These are phyloP conservation scores for Chiridota heheva DNA, from an alignment of 35 echinoderm and acorn worm species.

Conservation along the genomic window DNA sequence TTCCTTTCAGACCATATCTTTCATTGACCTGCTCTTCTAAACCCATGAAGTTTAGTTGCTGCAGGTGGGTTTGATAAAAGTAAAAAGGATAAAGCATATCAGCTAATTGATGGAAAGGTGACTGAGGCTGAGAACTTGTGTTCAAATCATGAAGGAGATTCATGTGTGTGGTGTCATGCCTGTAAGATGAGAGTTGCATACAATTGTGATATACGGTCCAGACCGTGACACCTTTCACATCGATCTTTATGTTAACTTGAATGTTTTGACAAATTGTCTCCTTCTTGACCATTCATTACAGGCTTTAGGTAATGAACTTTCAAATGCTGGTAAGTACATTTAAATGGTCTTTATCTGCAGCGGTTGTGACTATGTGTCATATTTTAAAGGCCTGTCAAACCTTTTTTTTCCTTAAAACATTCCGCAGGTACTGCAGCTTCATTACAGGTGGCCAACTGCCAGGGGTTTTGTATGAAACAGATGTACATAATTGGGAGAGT, in stretches of 20 bases:
- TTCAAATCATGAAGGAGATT: conserved; percentile 7
- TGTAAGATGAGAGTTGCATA: neutral
- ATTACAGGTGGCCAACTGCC: conserved; percentile 8
- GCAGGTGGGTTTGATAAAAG: too few relatives aligned
- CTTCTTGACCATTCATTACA: too few relatives aligned
- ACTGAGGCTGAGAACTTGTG: neutral
- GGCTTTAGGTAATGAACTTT: too few relatives aligned
- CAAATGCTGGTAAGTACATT: too few relatives aligned
- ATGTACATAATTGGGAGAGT: neutral
- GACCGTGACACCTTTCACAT: neutral
- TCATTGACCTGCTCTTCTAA: too few relatives aligned
- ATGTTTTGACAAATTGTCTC: neutral
- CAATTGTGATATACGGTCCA: neutral
- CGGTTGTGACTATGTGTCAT: too few relatives aligned
- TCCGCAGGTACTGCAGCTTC: conserved; percentile 30
- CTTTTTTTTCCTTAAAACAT: conserved; percentile 14
- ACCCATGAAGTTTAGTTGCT: too few relatives aligned
- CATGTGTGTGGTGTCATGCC: neutral
- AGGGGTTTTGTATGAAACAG: conserved; percentile 10
- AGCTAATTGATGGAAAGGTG: neutral
- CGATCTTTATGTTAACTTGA: neutral
- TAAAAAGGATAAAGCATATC: too few relatives aligned
- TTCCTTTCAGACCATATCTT: too few relatives aligned
- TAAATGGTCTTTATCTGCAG: too few relatives aligned
- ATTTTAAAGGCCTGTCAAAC: neutral